Evolutionary conservation across 2,797 vertebrate genomes (phyloP), one percentile per base, ranked within the genome.

Genomic region (Mareca penelope): DNA sequence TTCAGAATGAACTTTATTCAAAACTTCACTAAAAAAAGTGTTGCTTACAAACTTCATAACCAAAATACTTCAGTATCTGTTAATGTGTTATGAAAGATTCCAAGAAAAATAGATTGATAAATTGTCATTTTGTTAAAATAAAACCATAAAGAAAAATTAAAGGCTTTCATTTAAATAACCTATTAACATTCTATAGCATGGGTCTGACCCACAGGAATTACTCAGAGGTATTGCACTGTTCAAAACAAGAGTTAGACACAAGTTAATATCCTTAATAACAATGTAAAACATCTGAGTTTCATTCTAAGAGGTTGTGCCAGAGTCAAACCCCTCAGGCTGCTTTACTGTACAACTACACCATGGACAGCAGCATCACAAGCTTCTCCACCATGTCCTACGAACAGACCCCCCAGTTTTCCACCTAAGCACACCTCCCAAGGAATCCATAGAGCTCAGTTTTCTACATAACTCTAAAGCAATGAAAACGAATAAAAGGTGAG

Each of bases 361-460:
- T 57, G 85, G 94, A 95, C 89, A 96, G 92, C 92, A 95, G 85
- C 88, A 94, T 3, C 70, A 77, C 22, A 63, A 29, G 28, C 31
- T 72, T 84, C 70, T 75, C 57, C 44, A 79, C 33, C 53, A 15
- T 10, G 5, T 26, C 19, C 37, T 10, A 44, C 31, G 26, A 55
- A 71, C 16, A 56, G 42, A 14, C 5, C 16, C 16, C 57, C 46
- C 61, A 19, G 3, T 14, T 48, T 65, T 39, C 52, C 59, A 48
- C 5, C 40, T 33, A n/a, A 77, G 33, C 60, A 77, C 21, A 60
- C 1, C 33, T 50, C 31, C 64, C 1, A 9, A 68, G 64, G 53
- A 64, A 82, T 72, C 39, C 69, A 17, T 12, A n/a, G 6, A 46
- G 50, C 29, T 81, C 61, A 21, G 26, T 2, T 60, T 69, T 52